Percentiles rank a stretch among this genome's conserved stretches.
Evolutionary conservation across 2,113 vertebrate genomes (phyloP).

Genomic region (Planiliza haematocheilus): DNA sequence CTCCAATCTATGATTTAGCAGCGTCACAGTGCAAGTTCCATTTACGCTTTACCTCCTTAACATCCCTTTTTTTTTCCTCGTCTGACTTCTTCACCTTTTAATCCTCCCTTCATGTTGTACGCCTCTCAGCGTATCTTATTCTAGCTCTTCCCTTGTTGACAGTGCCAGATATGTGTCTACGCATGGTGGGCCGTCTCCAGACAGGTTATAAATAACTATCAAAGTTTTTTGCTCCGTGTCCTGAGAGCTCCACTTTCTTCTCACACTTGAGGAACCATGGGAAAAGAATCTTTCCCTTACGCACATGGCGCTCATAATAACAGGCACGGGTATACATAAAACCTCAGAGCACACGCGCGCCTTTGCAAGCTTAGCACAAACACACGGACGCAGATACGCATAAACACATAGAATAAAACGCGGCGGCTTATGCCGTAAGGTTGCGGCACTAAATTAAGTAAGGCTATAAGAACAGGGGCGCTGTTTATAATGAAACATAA

Average conservation of each 20-base stretch:
- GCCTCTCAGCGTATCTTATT: slow-evolving; percentile 59
- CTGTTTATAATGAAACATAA: slow-evolving; percentile 66
- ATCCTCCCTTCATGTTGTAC: slow-evolving; percentile 43
- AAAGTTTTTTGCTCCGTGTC: slow-evolving; percentile 67
- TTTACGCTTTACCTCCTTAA: slow-evolving; percentile 23
- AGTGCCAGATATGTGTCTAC: slow-evolving; percentile 76
- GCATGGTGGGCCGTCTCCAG: slow-evolving; percentile 72
- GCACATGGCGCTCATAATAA: slow-evolving; percentile 72
- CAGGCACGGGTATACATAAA: slow-evolving; percentile 67
- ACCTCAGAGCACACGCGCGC: slow-evolving; percentile 45
- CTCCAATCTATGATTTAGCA: slow-evolving; percentile 31
- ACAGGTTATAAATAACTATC: slow-evolving; percentile 80
- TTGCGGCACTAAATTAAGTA: slow-evolving; percentile 47
- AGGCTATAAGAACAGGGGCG: slow-evolving; percentile 51
- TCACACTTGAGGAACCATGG: slow-evolving; percentile 81
- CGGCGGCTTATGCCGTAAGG: slow-evolving; percentile 26
- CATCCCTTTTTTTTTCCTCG: slow-evolving; percentile 37
- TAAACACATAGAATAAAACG: slow-evolving; percentile 44
- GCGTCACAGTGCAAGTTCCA: slow-evolving; percentile 2
- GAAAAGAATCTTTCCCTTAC: slow-evolving; percentile 83
- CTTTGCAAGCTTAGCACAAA: slow-evolving; percentile 53
- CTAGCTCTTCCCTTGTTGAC: slow-evolving; percentile 62
- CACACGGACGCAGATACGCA: slow-evolving; percentile 31
- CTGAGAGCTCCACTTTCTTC: slow-evolving; percentile 79
- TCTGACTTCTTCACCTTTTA: slow-evolving; percentile 47